Evolutionary conservation across 2,797 vertebrate genomes (phyloP), one percentile per base, ranked within the genome.

Genomic region (Numenius phaeopus): DNA sequence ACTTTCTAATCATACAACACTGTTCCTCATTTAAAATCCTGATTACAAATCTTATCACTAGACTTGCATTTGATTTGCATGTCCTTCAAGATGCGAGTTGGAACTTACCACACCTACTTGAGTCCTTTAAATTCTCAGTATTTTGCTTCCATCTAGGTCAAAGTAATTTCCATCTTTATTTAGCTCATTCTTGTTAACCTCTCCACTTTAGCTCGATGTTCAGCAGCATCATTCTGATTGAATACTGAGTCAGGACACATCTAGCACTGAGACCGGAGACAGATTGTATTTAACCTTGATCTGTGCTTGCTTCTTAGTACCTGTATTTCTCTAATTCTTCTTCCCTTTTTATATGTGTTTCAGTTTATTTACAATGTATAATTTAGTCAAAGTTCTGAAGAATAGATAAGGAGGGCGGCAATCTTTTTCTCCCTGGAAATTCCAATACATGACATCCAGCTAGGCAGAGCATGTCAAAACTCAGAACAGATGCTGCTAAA

Each of bases 31-130:
- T 58, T 57, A 39, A 85, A 86, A 86, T 52, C 47, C 81, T 78
- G 65, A 67, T 85, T 62, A 42, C 37, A n/a, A 77, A 67, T 26
- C 30, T 77, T 67, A 30, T 40, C 65, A 37, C 40, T 55, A 34
- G 32, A 19, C 26, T 59, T 70, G 72, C 11, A 29, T 34, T 59
- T 70, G 24, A 75, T 79, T 78, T 87, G 39, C 61, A 40, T 49
- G n/a, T 75, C 55, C 55, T 94, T 47, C 34, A 52, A 73, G 30
- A 30, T 54, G 66, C 0, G 0, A 54, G 46, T 52, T 81, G 27
- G 40, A 69, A 65, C 24, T 32, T 49, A 59, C 50, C 67, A 44
- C 34, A 22, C 17, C 44, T 49, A 15, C 27, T 49, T 0, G 0
- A 82, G 22, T 62, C 49, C 59, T 72, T 57, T 50, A 58, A 52